Base-by-base conservation (phyloP, 2,113 vertebrate genomes). In the Ia io region DNA sequence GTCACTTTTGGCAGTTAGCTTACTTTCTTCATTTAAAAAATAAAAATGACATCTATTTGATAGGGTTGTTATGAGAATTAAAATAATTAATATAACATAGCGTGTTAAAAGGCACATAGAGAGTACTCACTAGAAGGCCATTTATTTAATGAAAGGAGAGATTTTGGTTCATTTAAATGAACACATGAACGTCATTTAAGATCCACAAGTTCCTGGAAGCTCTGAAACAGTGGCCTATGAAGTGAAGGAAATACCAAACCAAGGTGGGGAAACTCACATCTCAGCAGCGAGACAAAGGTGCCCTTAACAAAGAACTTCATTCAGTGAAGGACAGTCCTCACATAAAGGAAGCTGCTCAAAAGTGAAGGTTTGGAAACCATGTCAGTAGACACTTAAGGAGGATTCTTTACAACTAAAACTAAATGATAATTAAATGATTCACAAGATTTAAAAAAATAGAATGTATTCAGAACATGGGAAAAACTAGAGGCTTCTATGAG, bases 121-220 rank as follows among this genome's bases (percentile, higher is more conserved):
- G 2, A 65, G 10, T 28, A 35, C 82, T 94, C 56, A 65, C 3
- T 5, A 91, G 32, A 95, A 90, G n/a, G 23, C 35, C 35, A 89
- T 93, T 91, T 74, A 78, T 74, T 85, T 78, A 59, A 80, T 49
- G 65, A 86, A 92, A 88, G 53, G 63, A 87, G 37, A 87, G 59
- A 61, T 61, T 74, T 22, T 32, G n/a, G 23, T 77, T 77, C 87
- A 84, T 56, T 78, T 78, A 76, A 94, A 56, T 59, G 61, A 84
- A 67, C 63, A 80, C 59, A 88, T 6, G 40, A 94, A 53, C 23
- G 74, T 74, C 61, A 82, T 25, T 90, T 69, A 93, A 77, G 25
- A 90, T 30, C 56, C 17, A 70, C 23, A 92, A 83, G 49, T 74
- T 49, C 67, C 30, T 47, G 47, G n/a, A 88, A 59, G 59, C 10